Evolutionary conservation across 2,113 vertebrate genomes (phyloP).

Genomic region (Cyprinodon variegatus): DNA sequence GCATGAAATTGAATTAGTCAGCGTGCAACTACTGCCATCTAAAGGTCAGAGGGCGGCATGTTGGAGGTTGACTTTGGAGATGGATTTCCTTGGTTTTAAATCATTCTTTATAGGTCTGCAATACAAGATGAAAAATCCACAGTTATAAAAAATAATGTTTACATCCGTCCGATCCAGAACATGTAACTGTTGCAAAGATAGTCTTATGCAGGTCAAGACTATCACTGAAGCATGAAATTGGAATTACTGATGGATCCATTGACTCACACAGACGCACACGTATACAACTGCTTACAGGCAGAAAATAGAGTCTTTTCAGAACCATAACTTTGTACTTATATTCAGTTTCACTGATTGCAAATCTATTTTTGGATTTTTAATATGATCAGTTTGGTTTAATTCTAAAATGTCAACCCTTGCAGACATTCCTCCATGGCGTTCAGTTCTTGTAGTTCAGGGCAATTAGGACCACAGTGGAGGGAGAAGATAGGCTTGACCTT

Average conservation of each 20-base stretch:
- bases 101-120: not conserved
- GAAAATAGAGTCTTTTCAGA: not conserved
- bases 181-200: constrained; percentile 26
- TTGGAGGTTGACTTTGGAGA: not conserved
- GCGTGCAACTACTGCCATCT: constrained; percentile 72
- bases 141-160: constrained; percentile 6
- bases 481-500: constrained; percentile 82
- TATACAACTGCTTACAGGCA: constrained; percentile 2
- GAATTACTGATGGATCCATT: constrained; percentile 62
- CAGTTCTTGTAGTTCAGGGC: constrained; percentile 85
- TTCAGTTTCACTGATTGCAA: constrained; percentile 5
- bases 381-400: not conserved
- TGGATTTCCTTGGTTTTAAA: constrained; percentile 10
- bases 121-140: not conserved
- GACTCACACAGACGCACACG: constrained; percentile 31
- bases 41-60: constrained; percentile 49
- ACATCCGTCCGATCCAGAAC: not conserved
- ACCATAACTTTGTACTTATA: constrained; percentile 2
- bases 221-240: constrained; percentile 61
- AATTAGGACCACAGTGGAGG: constrained; percentile 82
- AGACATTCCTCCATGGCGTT: constrained; percentile 88
- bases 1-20: constrained; percentile 68
- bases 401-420: constrained; percentile 37
- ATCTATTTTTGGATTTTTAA: not conserved
- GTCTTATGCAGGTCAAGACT: constrained; percentile 2